Base-by-base conservation (phyloP, 2,797 vertebrate species). In the Brachyalestes nurse region DNA sequence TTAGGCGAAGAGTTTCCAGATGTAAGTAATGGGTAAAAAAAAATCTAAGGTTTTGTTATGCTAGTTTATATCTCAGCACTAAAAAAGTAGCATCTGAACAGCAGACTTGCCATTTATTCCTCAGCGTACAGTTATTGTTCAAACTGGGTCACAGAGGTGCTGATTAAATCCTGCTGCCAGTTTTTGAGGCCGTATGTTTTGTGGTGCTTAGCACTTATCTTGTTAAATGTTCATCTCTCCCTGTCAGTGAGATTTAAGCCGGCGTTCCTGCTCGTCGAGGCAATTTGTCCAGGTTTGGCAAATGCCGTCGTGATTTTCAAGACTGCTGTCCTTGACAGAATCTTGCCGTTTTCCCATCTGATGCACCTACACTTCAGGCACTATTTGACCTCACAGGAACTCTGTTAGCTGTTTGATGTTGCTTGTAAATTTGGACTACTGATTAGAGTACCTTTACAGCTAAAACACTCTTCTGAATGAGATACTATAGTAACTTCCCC, bases 71-170 rank as follows among this genome's bases (percentile, higher is more conserved):
- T 60, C 2, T 23, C 61, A 17, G 28, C 28, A 38, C 28, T 64
- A 28, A 38, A 64, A 6, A 34, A 65, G 28, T 8, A 19, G 28
- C 16, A 40, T 40, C 34, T 65, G 16, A 65, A 65, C 38, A 40
- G 6, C 34, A 40, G 38, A 4, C 28, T 65, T 65, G 28, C 62
- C 17, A 40, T 40, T 19, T 19, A 40, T 65, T 65, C 34, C 34
- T 19, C 14, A 8, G 34, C 17, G 1, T 2, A 3, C 62, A 19
- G 28, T 17, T 40, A 19, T 19, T 65, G 14, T 40, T 67, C 38
- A 21, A 67, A 67, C 17, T 67, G 21, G 40, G 65, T 67, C 65
- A 67, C 65, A 21, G 65, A 66, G 65, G 40, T 45, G 65, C 34
- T 67, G 38, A 67, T 67, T 45, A 45, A 21, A n/a, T 45, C n/a